Conservation (phyloP, 2,113 vertebrate genomes). For the Urocitellus parryii region DNA sequence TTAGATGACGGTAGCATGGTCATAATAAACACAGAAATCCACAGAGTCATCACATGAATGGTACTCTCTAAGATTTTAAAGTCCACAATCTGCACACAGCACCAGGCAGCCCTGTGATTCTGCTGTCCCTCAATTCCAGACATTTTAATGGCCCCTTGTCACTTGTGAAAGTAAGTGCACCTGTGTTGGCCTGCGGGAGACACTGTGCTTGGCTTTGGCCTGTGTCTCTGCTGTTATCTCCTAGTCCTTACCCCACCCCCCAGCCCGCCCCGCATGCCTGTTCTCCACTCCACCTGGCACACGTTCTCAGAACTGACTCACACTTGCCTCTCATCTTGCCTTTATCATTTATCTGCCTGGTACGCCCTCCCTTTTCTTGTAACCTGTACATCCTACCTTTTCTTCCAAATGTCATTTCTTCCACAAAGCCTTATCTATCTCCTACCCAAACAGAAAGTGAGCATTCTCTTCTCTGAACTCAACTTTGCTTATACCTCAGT, state of each 20-base stretch:
- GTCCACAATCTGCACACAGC: not conserved
- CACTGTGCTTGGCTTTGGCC: not conserved
- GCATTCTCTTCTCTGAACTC: not conserved
- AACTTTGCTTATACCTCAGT: not conserved
- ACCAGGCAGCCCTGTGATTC: not conserved
- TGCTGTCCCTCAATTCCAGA: not conserved
- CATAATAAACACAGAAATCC: not conserved
- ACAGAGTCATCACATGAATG: not conserved
- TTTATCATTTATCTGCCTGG: slow-evolving; percentile 31
- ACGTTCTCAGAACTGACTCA: slow-evolving; percentile 35
- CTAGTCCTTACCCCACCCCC: not conserved
- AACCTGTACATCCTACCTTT: not conserved
- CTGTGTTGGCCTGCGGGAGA: not conserved
- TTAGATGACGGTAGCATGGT: not conserved
- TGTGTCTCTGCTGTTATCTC: not conserved
- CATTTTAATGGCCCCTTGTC: not conserved
- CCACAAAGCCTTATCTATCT: not conserved
- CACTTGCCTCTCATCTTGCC: not conserved
- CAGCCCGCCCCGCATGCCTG: not conserved
- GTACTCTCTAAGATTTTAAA: not conserved
- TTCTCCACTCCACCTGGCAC: not conserved
- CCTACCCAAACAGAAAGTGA: not conserved
- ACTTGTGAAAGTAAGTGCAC: not conserved
- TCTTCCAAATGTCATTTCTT: slow-evolving; percentile 54
- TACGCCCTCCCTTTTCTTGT: not conserved